Evolutionary conservation across 1,140 invertebrate genomes (phyloP), one percentile per base, ranked within the genome.

Genomic region (Caerostris extrusa): DNA sequence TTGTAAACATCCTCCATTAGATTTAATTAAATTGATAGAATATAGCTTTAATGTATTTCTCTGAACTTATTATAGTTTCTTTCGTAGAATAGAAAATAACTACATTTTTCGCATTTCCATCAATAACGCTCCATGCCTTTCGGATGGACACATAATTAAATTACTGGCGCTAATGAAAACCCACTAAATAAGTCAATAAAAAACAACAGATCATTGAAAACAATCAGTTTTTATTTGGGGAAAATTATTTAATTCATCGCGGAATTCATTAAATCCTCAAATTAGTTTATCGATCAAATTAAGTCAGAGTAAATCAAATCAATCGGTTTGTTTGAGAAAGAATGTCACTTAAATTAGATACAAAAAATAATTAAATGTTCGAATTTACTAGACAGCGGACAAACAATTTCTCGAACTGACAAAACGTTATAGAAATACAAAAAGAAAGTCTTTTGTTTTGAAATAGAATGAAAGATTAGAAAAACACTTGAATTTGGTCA

Each of bases 201-300:
- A 69, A n/a, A 69, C n/a, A 69, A 7, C n/a, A 4, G 17, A 14
- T 69, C 67, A 69, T 14, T 69, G 67, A 69, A 69, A 69, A 64
- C 12, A 64, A 64, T 17, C 14, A 10, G 61, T 4, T 19, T 69
- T 69, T n/a, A 69, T 69, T 69, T 69, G 7, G 67, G 67, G 67
- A 69, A 34, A 69, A n/a, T 69, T n/a, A 69, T 69, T 69, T 69
- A 19, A 69, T 69, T n/a, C 67, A 19, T n/a, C n/a, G n/a, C 67
- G 67, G 3, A n/a, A 19, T 69, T 69, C 67, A 69, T 69, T 69
- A 69, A 69, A 69, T 69, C 67, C 67, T 69, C 67, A 19, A 69
- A 69, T 69, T 69, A 69, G 67, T 69, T 69, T 69, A 69, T 69
- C 67, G 67, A 69, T 69, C 19, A 69, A 69, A 64, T 64, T 64